Conservation (phyloP, 92 coral and sea anemone species). For the Hydrozoanthus gracilis region DNA sequence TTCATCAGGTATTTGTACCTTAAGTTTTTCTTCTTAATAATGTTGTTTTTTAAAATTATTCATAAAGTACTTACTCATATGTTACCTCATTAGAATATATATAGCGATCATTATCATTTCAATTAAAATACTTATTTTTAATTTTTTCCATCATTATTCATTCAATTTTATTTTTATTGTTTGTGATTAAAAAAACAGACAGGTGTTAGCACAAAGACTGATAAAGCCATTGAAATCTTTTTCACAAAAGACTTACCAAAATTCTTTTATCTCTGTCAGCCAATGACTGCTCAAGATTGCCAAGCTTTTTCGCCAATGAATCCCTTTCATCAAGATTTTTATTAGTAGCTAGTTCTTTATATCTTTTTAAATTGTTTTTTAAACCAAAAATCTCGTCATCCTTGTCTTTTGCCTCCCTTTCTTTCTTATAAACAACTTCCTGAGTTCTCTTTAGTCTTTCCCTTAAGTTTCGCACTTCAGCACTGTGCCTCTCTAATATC, state of each 20-base stretch:
- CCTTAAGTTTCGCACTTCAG: slow-evolving; percentile 82
- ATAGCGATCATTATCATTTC: too few relatives aligned
- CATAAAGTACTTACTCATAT: too few relatives aligned
- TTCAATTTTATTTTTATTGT: too few relatives aligned
- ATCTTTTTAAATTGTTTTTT: slow-evolving; percentile 75
- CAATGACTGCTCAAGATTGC: slow-evolving; percentile 63
- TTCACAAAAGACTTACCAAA: slow-evolving; percentile 58
- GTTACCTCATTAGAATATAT: too few relatives aligned
- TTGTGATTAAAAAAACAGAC: too few relatives aligned
- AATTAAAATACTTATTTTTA: too few relatives aligned
- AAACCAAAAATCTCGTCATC: slow-evolving; percentile 81
- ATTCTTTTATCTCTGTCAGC: slow-evolving; percentile 77
- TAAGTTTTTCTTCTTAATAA: too few relatives aligned
- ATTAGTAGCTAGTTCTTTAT: slow-evolving; percentile 69
- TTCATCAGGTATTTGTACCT: too few relatives aligned
- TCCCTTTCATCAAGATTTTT: slow-evolving; percentile 88
- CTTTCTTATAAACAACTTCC: slow-evolving; percentile 68
- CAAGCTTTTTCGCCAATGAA: slow-evolving; percentile 73
- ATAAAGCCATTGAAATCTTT: too few relatives aligned
- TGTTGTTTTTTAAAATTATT: too few relatives aligned
- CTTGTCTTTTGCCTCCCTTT: slow-evolving; percentile 73
- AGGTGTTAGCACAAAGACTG: too few relatives aligned
- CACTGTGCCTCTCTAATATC: slow-evolving; percentile 86
- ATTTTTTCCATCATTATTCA: too few relatives aligned
- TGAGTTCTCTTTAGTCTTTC: slow-evolving; percentile 81